Conservation (phyloP, 2,113 vertebrate genomes). For the Herpetotheres cachinnans region DNA sequence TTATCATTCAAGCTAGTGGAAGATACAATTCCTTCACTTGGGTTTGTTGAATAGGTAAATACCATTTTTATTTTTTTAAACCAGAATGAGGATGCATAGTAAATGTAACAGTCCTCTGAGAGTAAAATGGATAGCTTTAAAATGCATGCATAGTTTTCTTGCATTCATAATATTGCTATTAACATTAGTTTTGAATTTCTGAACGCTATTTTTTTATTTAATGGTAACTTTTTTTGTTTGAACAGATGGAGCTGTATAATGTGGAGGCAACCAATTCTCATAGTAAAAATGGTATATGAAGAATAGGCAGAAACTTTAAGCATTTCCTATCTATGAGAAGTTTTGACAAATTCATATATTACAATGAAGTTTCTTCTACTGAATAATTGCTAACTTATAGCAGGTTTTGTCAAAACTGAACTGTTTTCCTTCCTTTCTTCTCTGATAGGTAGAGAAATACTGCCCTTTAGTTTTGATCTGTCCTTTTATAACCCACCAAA, state of each 20-base stretch:
- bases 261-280: neutral
- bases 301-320: neutral
- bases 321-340: fast-evolving
- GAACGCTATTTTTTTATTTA: neutral
- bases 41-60: conserved; percentile 13
- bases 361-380: neutral
- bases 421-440: neutral
- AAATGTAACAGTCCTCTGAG: neutral
- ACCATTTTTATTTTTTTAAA: neutral
- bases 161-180: neutral
- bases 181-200: neutral
- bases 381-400: neutral
- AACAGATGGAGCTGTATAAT: neutral
- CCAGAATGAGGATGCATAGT: neutral
- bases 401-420: neutral
- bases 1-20: conserved; percentile 26
- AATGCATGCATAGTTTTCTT: neutral
- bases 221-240: neutral
- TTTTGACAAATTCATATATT: neutral
- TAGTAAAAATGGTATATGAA: neutral
- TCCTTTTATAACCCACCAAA: neutral
- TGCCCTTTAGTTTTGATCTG: neutral
- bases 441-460: neutral
- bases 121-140: neutral
- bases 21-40: neutral